Evolutionary conservation across 2,113 vertebrate genomes (phyloP).

Genomic region (Gobius niger): DNA sequence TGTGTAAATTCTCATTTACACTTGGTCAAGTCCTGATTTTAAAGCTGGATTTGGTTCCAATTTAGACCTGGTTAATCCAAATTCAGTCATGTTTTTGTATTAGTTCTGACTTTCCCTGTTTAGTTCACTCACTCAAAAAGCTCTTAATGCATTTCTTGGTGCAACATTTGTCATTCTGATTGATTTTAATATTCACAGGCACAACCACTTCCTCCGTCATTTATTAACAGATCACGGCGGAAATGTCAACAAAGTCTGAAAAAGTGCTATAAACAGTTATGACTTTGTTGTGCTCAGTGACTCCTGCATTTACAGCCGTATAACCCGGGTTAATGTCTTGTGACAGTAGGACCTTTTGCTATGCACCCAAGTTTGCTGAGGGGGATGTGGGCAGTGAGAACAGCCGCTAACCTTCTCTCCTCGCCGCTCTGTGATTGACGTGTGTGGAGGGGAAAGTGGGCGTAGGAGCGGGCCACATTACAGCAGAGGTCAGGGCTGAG

Average conservation of each 20-base stretch:
- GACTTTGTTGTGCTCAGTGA: neutral
- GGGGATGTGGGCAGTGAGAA: constrained; percentile 26
- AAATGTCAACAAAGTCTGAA: neutral
- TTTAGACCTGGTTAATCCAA: too few relatives aligned
- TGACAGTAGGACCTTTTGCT: constrained; percentile 18
- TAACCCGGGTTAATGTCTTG: constrained; percentile 3
- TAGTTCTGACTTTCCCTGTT: too few relatives aligned
- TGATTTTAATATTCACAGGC: neutral
- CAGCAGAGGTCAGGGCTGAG: constrained; percentile 67
- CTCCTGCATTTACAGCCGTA: neutral
- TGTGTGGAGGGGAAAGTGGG: constrained; percentile 61
- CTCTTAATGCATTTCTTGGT: too few relatives aligned
- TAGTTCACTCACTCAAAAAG: too few relatives aligned
- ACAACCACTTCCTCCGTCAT: neutral
- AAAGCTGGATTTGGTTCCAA: too few relatives aligned
- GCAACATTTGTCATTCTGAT: too few relatives aligned
- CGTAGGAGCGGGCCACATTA: constrained; percentile 58
- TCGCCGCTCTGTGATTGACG: constrained; percentile 63
- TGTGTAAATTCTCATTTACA: too few relatives aligned
- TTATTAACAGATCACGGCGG: neutral
- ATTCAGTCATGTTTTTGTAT: too few relatives aligned
- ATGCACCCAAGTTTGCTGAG: neutral
- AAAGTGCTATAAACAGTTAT: neutral
- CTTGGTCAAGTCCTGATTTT: too few relatives aligned
- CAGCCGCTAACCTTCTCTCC: constrained; percentile 55